Conservation (phyloP, 2,888 invertebrate genomes). For the Zonitis immaculata region DNA sequence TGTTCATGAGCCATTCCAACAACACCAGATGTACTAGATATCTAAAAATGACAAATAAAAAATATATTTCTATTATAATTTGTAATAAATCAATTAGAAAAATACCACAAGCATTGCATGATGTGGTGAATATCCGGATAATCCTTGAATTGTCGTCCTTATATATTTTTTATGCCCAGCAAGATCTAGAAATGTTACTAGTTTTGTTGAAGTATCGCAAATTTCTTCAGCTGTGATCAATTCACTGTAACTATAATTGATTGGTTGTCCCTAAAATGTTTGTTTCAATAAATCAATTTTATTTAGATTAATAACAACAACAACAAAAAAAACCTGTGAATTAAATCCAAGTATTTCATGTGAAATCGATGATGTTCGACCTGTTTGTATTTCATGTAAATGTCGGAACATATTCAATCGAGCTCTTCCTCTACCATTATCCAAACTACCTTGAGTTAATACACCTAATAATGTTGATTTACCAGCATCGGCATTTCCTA, state of each 20-base stretch:
- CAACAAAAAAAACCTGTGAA: slow-evolving; percentile 55
- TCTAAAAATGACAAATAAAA: too few relatives aligned
- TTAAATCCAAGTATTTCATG: slow-evolving; percentile 97
- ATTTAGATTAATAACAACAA: too few relatives aligned
- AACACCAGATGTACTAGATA: slow-evolving; percentile 76
- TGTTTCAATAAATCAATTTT: slow-evolving; percentile 2
- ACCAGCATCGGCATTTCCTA: slow-evolving; percentile 95
- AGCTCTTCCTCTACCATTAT: slow-evolving; percentile 93
- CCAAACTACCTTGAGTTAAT: slow-evolving; percentile 90
- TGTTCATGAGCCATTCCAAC: slow-evolving; percentile 87
- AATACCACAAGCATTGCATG: slow-evolving; percentile 80
- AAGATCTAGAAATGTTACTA: slow-evolving; percentile 92
- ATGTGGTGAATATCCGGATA: slow-evolving; percentile 91
- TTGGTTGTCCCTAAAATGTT: slow-evolving; percentile 63
- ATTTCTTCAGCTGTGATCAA: slow-evolving; percentile 91
- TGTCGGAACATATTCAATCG: slow-evolving; percentile 93
- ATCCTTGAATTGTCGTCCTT: slow-evolving; percentile 89
- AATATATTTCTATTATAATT: background rate
- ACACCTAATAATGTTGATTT: slow-evolving; percentile 96
- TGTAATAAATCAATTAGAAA: background rate
- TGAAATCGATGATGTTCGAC: slow-evolving; percentile 91
- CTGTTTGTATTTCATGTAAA: slow-evolving; percentile 91
- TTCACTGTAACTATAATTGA: slow-evolving; percentile 85
- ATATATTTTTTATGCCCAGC: slow-evolving; percentile 96
- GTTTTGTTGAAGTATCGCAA: slow-evolving; percentile 84